These are phyloP conservation scores for Periophthalmus magnuspinnatus DNA, from an alignment of 2,797 vertebrate species.

Conservation along the genomic window DNA sequence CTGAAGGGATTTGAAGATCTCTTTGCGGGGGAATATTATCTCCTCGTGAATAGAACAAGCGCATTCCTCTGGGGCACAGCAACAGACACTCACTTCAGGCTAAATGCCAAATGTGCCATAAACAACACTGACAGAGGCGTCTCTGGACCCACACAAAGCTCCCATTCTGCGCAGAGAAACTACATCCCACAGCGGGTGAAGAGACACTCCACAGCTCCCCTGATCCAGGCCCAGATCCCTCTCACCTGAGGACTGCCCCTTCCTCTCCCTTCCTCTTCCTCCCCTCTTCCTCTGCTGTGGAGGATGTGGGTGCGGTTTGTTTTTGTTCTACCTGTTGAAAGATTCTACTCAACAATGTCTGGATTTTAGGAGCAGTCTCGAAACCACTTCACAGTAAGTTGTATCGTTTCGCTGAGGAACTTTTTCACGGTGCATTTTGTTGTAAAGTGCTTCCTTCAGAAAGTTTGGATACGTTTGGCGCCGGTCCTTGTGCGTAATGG, in stretches of 20 bases:
- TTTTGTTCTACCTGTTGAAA: conserved; percentile 6
- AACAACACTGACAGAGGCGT: conserved; percentile 21
- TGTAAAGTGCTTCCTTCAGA: not conserved
- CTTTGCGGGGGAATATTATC: not conserved
- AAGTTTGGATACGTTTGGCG: not conserved
- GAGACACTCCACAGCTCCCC: not conserved
- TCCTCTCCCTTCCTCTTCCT: conserved; percentile 5
- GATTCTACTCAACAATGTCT: conserved; percentile 6
- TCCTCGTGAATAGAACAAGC: conserved; percentile 11
- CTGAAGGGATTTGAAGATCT: too few relatives aligned
- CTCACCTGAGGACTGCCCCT: conserved; percentile 6
- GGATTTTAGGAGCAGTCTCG: not conserved
- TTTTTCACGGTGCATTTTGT: not conserved
- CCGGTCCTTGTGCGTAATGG: not conserved
- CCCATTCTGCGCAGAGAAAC: conserved; percentile 31
- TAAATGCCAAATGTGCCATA: conserved; percentile 21
- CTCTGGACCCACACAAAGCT: conserved; percentile 45
- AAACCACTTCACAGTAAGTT: conserved; percentile 7
- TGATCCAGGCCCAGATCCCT: not conserved
- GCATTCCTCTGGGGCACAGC: conserved; percentile 34
- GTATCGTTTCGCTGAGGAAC: not conserved
- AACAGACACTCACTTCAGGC: not conserved
- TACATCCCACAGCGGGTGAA: not conserved
- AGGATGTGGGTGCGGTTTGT: not conserved
- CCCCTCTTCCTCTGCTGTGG: not conserved